phyloP scores from a whole-genome alignment of 2,113 vertebrate genomes.

The Prunella himalayana region DNA sequence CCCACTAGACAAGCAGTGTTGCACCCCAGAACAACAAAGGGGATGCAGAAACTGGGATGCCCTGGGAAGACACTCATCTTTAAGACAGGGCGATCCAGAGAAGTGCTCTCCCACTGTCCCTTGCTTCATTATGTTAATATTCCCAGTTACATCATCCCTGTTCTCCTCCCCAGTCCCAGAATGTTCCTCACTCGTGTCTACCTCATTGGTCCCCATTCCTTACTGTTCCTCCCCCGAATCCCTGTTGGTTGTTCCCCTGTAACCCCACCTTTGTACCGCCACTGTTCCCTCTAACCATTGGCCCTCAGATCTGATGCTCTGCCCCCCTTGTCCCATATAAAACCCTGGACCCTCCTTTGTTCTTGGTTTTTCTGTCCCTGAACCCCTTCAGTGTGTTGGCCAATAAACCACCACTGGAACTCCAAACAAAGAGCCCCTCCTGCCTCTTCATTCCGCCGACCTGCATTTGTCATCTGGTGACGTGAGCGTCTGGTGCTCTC shows the following conservation, averaged over 20 bases:
- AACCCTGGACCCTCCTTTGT: background rate
- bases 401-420: no score
- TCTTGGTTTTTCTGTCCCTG: background rate
- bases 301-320: background rate
- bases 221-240: background rate
- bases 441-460: no score
- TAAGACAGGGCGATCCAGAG: background rate
- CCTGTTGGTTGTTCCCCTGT: background rate
- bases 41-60: background rate
- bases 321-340: background rate
- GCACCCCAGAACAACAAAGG: background rate
- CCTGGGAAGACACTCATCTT: background rate
- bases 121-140: background rate
- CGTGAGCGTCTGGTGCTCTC: no score
- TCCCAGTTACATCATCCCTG: background rate
- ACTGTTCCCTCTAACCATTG: background rate
- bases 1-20: no score
- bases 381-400: background rate
- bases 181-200: background rate
- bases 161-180: background rate
- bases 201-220: background rate
- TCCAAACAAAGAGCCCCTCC: no score
- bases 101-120: background rate
- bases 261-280: background rate
- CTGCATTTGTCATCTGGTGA: no score